phyloP scores from a whole-genome alignment of 1,140 invertebrate genomes.

The Pachyrhynchus sulphureomaculatus region DNA sequence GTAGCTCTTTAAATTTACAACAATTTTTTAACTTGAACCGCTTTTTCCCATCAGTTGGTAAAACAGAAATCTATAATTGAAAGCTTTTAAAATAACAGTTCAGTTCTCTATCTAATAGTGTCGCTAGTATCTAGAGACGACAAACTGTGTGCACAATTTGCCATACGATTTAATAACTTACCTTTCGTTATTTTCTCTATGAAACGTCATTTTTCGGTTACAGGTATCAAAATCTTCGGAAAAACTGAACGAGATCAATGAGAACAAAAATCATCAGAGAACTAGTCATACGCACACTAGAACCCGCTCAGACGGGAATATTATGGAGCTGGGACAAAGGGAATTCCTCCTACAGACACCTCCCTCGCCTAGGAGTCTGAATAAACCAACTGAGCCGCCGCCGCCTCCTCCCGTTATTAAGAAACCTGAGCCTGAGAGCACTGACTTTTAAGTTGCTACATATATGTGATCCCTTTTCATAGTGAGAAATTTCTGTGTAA shows the following conservation, averaged over 20 bases:
- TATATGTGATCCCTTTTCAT: slow-evolving; percentile 10
- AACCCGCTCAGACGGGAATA: slow-evolving; percentile 47
- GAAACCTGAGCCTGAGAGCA: slow-evolving; percentile 41
- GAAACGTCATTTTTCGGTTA: no score
- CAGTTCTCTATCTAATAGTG: no score
- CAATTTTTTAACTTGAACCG: no score
- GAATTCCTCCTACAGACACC: slow-evolving; percentile 30
- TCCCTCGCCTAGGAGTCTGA: slow-evolving; percentile 43
- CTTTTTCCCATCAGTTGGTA: no score
- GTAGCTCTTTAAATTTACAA: no score
- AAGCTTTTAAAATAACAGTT: no score
- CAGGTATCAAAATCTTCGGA: slow-evolving; percentile 32
- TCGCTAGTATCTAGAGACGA: no score
- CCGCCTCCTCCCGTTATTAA: slow-evolving; percentile 46
- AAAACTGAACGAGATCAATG: slow-evolving; percentile 34
- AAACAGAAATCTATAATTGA: no score
- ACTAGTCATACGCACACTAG: slow-evolving; percentile 42
- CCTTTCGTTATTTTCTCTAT: no score
- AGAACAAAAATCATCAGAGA: slow-evolving; percentile 17
- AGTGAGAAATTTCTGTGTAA: slow-evolving; percentile 12
- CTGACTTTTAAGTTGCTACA: slow-evolving; percentile 36
- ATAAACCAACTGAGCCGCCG: slow-evolving; percentile 48
- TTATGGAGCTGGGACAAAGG: slow-evolving; percentile 37
- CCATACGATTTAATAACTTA: no score
- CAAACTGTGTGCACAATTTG: no score